These are phyloP conservation scores for Charina bottae DNA, from an alignment of 2,113 vertebrate species.

Conservation along the genomic window DNA sequence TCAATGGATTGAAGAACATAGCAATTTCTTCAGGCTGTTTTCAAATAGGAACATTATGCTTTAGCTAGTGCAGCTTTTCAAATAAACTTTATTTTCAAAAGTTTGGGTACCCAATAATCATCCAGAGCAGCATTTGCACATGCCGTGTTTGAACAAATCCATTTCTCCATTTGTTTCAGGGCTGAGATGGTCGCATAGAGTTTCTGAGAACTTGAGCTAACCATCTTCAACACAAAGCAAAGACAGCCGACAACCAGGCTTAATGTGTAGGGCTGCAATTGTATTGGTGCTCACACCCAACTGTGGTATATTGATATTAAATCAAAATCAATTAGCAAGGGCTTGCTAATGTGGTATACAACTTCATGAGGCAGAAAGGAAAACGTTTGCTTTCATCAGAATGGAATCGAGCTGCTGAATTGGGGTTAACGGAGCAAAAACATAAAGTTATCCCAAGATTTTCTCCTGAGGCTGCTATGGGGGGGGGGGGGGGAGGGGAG, in stretches of 20 bases:
- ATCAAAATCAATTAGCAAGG: slow-evolving; percentile 81
- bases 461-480: slow-evolving; percentile 67
- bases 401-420: slow-evolving; percentile 47
- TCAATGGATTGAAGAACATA: background rate
- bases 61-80: slow-evolving; percentile 26
- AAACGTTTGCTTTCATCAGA: slow-evolving; percentile 64
- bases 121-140: slow-evolving; percentile 44
- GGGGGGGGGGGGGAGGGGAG: background rate
- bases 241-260: slow-evolving; percentile 64
- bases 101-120: slow-evolving; percentile 1
- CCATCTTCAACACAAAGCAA: slow-evolving; percentile 68
- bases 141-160: slow-evolving; percentile 40
- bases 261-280: slow-evolving; percentile 67
- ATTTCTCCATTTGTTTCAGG: slow-evolving; percentile 55
- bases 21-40: slow-evolving; percentile 19
- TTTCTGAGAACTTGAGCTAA: slow-evolving; percentile 54
- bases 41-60: slow-evolving; percentile 39
- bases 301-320: slow-evolving; percentile 74
- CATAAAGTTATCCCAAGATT: slow-evolving; percentile 61
- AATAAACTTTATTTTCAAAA: slow-evolving; percentile 51
- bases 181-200: slow-evolving; percentile 48
- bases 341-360: slow-evolving; percentile 73
- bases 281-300: slow-evolving; percentile 69
- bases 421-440: slow-evolving; percentile 42
- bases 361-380: slow-evolving; percentile 69